Evolutionary conservation across 92 coral and sea anemone genomes (phyloP), one percentile per base, ranked within the genome.

Genomic region (Chrysogorgia sp.): DNA sequence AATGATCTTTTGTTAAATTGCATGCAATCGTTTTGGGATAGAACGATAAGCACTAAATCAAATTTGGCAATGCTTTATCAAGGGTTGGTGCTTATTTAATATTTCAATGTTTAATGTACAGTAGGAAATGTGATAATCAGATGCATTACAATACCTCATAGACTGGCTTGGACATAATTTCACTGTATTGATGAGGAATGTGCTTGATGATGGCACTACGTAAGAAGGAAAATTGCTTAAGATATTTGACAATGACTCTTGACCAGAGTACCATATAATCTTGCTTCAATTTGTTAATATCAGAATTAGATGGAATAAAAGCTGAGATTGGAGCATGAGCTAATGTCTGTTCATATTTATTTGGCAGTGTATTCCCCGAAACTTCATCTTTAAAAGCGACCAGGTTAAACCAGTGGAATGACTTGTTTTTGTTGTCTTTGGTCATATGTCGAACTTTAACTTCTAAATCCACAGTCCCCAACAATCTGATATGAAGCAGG

Each of bases 131-230:
- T 1, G 9, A 60, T 31, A 10, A 60, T 12, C 17, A 21, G 3
- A 21, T 21, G 66, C 34, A 60, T 22, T 35, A 67, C 74, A 69
- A 26, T 84, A 82, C 90, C 84, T 82, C 83, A 57, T 76, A 50
- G 9, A 63, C 67, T 40, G 86, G 80, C 37, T 66, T 58, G 7
- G 31, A 77, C 90, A 86, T 86, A 0, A 60, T 37, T 3, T 74
- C 71, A 67, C 88, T 88, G 81, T 84, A 88, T 33, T 67, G 61
- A 60, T 88, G 88, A 12, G 92, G 86, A 30, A 80, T 88, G 81
- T 88, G 86, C 75, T 88, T 58, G 30, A 88, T 61, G 1, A 84
- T 74, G 43, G 71, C 50, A 15, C 49, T 74, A 32, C 34, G 32
- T 7, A 88, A 49, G 49, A 88, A 80, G 53, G 77, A 34, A 71